Conservation (phyloP, 2,888 invertebrate species). For the Ophion ventricosus region DNA sequence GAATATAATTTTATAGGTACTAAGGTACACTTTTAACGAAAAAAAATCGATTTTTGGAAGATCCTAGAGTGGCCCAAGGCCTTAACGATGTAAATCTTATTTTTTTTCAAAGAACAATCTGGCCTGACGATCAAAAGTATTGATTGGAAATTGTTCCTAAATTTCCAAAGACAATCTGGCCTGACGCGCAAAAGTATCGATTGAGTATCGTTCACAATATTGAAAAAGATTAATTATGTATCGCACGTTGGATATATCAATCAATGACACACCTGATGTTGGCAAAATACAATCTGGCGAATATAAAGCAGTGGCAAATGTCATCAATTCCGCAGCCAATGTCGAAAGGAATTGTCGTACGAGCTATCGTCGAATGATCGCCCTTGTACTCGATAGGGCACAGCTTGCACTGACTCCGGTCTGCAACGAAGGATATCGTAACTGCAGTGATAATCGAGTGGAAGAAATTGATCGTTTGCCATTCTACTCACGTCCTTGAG, state of each 20-base stretch:
- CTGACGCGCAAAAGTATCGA: too few species aligned
- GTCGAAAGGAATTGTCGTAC: constrained; percentile 70
- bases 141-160: too few species aligned
- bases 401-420: constrained; percentile 55
- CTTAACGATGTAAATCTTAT: not conserved
- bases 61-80: too few species aligned
- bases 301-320: constrained; percentile 71
- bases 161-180: not conserved
- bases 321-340: constrained; percentile 76
- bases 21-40: too few species aligned
- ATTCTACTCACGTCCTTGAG: constrained; percentile 18
- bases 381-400: constrained; percentile 66
- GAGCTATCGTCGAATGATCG: constrained; percentile 49
- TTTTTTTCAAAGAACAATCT: not conserved
- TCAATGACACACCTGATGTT: constrained; percentile 20
- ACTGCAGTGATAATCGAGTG: not conserved
- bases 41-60: too few species aligned
- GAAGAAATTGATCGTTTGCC: constrained; percentile 2
- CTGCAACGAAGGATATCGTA: constrained; percentile 11
- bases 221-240: too few species aligned
- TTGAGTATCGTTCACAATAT: too few species aligned
- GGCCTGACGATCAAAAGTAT: too few species aligned
- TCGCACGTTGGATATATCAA: not conserved
- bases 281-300: constrained; percentile 35
- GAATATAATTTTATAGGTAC: too few species aligned